These are phyloP conservation scores for Limnothrissa miodon DNA, from an alignment of 2,113 vertebrate species.

Conservation along the genomic window DNA sequence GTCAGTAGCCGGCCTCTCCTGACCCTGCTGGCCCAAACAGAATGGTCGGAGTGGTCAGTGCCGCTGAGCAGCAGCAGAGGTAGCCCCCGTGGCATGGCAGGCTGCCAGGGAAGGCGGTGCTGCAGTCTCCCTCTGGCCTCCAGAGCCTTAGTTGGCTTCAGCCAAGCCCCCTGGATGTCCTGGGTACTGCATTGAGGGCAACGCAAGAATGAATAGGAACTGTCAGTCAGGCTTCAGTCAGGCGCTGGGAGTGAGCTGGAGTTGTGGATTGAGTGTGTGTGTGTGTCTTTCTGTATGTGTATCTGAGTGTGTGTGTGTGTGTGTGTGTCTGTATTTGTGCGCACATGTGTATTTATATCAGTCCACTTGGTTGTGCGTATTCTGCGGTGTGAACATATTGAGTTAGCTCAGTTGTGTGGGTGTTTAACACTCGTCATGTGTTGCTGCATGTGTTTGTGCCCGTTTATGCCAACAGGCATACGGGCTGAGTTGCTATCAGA, in stretches of 20 bases:
- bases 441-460: neutral
- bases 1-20: neutral
- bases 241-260: conserved; percentile 9
- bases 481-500: neutral
- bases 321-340: neutral
- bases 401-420: neutral
- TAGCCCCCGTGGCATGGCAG: conserved; percentile 44
- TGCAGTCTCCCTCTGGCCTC: conserved; percentile 46
- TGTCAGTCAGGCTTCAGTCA: conserved; percentile 57
- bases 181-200: conserved; percentile 34
- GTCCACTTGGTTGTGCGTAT: neutral
- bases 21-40: neutral
- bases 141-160: neutral
- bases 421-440: neutral
- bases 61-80: conserved; percentile 30
- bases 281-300: neutral
- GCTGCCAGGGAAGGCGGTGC: conserved; percentile 50
- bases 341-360: neutral
- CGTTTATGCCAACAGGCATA: neutral
- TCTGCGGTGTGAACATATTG: neutral
- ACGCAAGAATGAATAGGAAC: conserved; percentile 50
- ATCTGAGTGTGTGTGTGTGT: conserved; percentile 5
- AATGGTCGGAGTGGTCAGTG: conserved; percentile 29
- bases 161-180: conserved; percentile 47
- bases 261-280: neutral